Evolutionary conservation across 2,797 vertebrate genomes (phyloP), one percentile per base, ranked within the genome.

Genomic region (Naso thynnoides): DNA sequence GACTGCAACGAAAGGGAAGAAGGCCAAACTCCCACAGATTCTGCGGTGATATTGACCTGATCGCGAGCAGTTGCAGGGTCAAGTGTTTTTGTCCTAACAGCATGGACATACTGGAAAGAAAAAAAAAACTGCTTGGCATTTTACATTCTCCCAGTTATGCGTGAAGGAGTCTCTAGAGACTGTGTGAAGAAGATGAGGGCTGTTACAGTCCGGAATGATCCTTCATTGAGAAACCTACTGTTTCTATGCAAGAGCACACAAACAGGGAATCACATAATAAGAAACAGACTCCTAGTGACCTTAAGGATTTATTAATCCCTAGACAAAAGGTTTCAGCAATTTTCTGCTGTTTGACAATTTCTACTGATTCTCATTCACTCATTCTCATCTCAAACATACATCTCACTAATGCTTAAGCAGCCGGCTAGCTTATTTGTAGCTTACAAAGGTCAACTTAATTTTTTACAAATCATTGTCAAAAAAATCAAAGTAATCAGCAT

Each of bases 391-490:
- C 91, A 83, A 87, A 86, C 90, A 89, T 79, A 81, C 90, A 54
- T 83, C 76, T 86, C 84, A 86, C 78, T 85, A 89, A 89, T 83
- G 80, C 65, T 85, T 86, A 92, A 93, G 92, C 92, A 92, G 90
- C 91, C 89, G 78, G 86, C 90, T 92, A 94, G 91, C 91, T 94
- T 94, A 93, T 91, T 91, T 38, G 66, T 84, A 93, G 84, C 91
- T 92, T 93, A 93, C 91, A 93, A 94, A 93, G 86, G 81, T 89
- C 78, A 91, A 85, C 86, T 85, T 86, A 83, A n/a, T 82, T 84
- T 91, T 92, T 91, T 93, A 93, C 91, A 94, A 95, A 95, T 95
- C 86, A 94, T 88, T 82, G 87, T 91, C 89, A 88, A 91, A 48
- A 42, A 87, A 86, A 88, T 56, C 66, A 52, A 91, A 90, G 76